phyloP scores from a whole-genome alignment of 2,113 vertebrate species.

The Poeciliopsis occidentalis region DNA sequence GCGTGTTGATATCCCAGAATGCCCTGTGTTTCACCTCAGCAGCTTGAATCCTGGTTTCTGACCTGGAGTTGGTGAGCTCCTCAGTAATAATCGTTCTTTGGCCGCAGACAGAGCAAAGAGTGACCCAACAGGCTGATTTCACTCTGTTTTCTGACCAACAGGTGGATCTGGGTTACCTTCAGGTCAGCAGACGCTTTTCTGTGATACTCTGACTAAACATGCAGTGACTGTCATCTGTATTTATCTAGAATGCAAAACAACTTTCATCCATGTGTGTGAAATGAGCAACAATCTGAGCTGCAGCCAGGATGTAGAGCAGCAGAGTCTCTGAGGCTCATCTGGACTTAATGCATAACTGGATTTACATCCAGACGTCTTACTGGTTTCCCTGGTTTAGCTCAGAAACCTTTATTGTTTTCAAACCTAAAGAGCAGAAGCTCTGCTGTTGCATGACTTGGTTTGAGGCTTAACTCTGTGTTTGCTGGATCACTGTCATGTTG shows the following conservation, averaged over 20 bases:
- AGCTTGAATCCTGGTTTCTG: conserved; percentile 5
- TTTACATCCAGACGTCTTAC: no score
- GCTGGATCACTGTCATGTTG: no score
- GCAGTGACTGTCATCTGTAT: conserved; percentile 14
- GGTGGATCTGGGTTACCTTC: neutral
- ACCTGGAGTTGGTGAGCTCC: conserved; percentile 13
- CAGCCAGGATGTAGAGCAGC: neutral
- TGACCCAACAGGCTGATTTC: conserved; percentile 48
- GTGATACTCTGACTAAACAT: conserved; percentile 5
- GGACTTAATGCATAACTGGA: no score
- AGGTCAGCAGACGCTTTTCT: neutral
- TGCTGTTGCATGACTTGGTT: no score
- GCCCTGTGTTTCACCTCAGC: neutral
- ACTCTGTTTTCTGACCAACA: conserved; percentile 5
- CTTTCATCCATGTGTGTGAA: conserved; percentile 4
- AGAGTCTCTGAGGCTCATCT: no score
- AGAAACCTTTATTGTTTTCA: no score
- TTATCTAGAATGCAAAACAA: conserved; percentile 1
- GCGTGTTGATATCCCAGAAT: neutral
- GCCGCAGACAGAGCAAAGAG: conserved; percentile 50
- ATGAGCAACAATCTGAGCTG: neutral
- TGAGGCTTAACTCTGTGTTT: no score
- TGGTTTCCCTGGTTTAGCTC: no score
- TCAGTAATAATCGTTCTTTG: conserved; percentile 48
- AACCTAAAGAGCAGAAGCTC: no score